These are phyloP conservation scores for Syngnathus rostellatus DNA, from an alignment of 2,797 vertebrate genomes.

Conservation along the genomic window DNA sequence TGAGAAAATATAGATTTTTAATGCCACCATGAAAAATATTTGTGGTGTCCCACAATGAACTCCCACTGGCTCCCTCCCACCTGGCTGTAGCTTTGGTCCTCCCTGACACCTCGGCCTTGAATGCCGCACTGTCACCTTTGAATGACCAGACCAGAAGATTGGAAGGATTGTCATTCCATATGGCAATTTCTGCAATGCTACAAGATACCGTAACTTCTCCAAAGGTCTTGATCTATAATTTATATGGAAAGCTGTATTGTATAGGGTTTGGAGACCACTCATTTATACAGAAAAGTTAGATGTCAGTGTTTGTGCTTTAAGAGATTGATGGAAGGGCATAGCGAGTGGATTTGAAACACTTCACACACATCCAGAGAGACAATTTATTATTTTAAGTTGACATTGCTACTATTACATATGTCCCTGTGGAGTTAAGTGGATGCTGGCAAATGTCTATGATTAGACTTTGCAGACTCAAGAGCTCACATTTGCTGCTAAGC, in stretches of 20 bases:
- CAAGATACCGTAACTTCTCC: too few species aligned
- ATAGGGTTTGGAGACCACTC: not conserved
- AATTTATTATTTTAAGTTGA: conserved; percentile 9
- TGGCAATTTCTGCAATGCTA: not conserved
- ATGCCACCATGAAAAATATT: conserved; percentile 53
- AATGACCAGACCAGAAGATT: conserved; percentile 5
- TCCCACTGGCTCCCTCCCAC: conserved; percentile 48
- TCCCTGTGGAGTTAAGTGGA: conserved; percentile 20
- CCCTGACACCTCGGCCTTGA: conserved; percentile 51
- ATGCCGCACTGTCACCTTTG: conserved; percentile 50
- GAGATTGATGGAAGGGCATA: conserved; percentile 19
- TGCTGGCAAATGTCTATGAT: conserved; percentile 31
- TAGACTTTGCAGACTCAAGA: conserved; percentile 4
- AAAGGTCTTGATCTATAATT: not conserved
- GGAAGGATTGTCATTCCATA: not conserved
- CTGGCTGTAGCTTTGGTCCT: conserved; percentile 45
- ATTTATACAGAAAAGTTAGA: not conserved
- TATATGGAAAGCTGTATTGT: not conserved
- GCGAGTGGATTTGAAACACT: conserved; percentile 5
- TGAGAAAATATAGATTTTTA: conserved; percentile 60
- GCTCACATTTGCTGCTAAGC: conserved; percentile 10
- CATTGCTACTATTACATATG: not conserved
- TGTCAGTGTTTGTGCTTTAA: conserved; percentile 3
- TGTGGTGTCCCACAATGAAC: conserved; percentile 40
- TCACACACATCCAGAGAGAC: not conserved